These are phyloP conservation scores for Papilio xuthus DNA, from an alignment of 1,140 invertebrate species.

Conservation along the genomic window DNA sequence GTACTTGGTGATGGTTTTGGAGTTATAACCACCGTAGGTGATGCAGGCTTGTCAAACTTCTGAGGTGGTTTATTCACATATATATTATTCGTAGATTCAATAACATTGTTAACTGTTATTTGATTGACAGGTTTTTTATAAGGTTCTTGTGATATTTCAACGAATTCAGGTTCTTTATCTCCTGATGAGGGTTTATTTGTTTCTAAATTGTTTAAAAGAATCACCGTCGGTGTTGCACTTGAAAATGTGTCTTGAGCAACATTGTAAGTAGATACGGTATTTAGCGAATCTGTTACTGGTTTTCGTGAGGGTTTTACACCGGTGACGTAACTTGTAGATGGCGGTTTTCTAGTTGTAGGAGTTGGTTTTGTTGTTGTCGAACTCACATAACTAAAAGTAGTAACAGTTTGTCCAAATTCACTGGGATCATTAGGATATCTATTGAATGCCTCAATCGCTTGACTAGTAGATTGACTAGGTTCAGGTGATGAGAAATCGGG, in stretches of 20 bases:
- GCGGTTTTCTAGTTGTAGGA: slow-evolving; percentile 69
- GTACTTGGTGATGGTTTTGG: slow-evolving; percentile 83
- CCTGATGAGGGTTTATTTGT: slow-evolving; percentile 68
- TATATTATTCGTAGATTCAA: slow-evolving; percentile 81
- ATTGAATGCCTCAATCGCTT: slow-evolving; percentile 73
- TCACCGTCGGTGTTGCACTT: slow-evolving; percentile 87
- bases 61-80: slow-evolving; percentile 74
- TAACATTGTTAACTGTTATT: slow-evolving; percentile 83
- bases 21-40: slow-evolving; percentile 82
- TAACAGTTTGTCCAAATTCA: slow-evolving; percentile 67
- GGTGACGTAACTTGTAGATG: slow-evolving; percentile 84
- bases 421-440: slow-evolving; percentile 71
- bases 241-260: slow-evolving; percentile 71
- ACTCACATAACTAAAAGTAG: slow-evolving; percentile 76
- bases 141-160: slow-evolving; percentile 77
- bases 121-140: slow-evolving; percentile 78
- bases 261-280: slow-evolving; percentile 60
- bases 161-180: slow-evolving; percentile 71
- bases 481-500: slow-evolving; percentile 61
- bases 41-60: slow-evolving; percentile 72
- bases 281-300: slow-evolving; percentile 62
- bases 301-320: slow-evolving; percentile 78
- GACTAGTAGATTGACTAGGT: slow-evolving; percentile 71
- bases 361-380: slow-evolving; percentile 66
- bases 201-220: slow-evolving; percentile 83